Evolutionary conservation across 2,888 invertebrate species (phyloP).

Genomic region (Clepsis dumicolana): DNA sequence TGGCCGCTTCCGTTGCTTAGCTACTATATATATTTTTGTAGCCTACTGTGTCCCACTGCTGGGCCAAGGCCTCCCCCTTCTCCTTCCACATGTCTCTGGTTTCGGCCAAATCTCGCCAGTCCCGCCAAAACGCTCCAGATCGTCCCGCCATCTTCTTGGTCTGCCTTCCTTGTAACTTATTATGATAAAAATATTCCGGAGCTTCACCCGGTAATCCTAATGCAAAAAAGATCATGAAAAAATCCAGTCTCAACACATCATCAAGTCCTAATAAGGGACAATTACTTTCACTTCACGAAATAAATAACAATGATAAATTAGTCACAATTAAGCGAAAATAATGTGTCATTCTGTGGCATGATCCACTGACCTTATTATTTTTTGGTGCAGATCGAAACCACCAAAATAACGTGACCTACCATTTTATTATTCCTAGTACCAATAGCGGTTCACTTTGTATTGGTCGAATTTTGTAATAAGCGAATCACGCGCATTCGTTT

Average conservation of each 20-base stretch:
- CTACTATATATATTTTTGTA: no score
- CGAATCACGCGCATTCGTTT: slow-evolving; percentile 28
- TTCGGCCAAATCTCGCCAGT: no score
- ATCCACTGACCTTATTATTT: slow-evolving; percentile 55
- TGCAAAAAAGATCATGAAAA: slow-evolving; percentile 4
- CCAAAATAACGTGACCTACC: background rate
- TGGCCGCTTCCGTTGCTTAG: no score
- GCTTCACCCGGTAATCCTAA: no score
- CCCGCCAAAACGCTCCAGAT: no score
- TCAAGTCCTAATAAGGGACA: slow-evolving; percentile 35
- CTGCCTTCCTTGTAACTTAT: no score
- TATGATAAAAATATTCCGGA: no score
- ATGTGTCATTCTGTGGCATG: slow-evolving; percentile 59
- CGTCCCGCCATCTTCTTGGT: no score
- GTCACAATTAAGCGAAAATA: slow-evolving; percentile 48
- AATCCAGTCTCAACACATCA: slow-evolving; percentile 4
- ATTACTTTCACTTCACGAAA: slow-evolving; percentile 37
- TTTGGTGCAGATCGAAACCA: slow-evolving; percentile 48
- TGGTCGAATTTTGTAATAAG: slow-evolving; percentile 14
- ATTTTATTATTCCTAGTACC: background rate
- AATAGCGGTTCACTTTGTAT: slow-evolving; percentile 1
- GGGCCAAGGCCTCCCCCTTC: no score
- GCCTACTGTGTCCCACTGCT: no score
- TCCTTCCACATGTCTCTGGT: no score
- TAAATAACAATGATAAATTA: slow-evolving; percentile 44